Percentiles rank a stretch among this genome's conserved stretches.
These are phyloP conservation scores for Erannis defoliaria DNA, from an alignment of 2,888 invertebrate genomes.

Conservation along the genomic window DNA sequence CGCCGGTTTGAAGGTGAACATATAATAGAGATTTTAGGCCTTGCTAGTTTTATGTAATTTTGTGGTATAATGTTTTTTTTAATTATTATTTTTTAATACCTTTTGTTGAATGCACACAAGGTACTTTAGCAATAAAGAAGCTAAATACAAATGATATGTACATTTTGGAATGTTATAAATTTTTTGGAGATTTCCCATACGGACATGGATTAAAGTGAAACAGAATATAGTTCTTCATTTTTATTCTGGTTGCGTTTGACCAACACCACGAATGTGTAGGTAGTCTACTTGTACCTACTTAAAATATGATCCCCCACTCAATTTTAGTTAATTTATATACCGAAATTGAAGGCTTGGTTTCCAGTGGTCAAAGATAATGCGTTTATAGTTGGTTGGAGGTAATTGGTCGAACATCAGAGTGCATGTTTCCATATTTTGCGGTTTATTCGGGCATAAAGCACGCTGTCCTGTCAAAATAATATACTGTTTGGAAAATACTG, in stretches of 20 bases:
- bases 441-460: slow-evolving; percentile 34
- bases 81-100: not conserved
- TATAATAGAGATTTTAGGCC: slow-evolving; percentile 11
- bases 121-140: too few relatives aligned
- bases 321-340: slow-evolving; percentile 17
- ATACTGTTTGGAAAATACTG: not conserved
- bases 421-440: slow-evolving; percentile 44
- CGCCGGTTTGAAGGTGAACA: not conserved
- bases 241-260: too few relatives aligned
- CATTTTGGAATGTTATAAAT: too few relatives aligned
- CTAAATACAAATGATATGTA: too few relatives aligned
- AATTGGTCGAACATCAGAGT: slow-evolving; percentile 46
- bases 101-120: too few relatives aligned
- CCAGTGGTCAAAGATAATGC: slow-evolving; percentile 28
- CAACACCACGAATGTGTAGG: too few relatives aligned
- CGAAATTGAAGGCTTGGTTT: slow-evolving; percentile 16
- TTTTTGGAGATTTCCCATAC: too few relatives aligned
- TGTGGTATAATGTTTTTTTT: not conserved
- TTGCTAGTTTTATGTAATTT: not conserved
- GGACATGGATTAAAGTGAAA: too few relatives aligned
- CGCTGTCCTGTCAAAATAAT: slow-evolving; percentile 24
- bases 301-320: not conserved
- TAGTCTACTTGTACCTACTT: too few relatives aligned
- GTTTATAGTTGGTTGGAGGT: slow-evolving; percentile 30
- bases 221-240: too few relatives aligned